These are phyloP conservation scores for Nomia melanderi DNA, from an alignment of 1,140 invertebrate genomes.

Conservation along the genomic window DNA sequence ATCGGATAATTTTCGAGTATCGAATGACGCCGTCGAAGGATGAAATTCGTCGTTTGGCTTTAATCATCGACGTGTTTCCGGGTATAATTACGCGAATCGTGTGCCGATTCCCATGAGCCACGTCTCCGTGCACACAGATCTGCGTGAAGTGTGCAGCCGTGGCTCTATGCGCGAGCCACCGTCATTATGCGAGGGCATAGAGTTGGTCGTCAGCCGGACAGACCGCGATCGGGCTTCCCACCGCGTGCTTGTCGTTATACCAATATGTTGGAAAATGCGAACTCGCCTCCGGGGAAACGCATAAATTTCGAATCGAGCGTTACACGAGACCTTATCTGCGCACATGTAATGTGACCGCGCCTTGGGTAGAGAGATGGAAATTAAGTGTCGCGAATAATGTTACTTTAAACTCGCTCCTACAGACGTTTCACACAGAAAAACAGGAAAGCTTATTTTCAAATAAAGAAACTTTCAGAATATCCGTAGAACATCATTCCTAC, in stretches of 20 bases:
- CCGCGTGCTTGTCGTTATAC: slow-evolving; percentile 38
- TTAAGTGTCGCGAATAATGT: too few relatives aligned
- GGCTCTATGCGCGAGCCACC: not conserved
- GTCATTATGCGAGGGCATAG: slow-evolving; percentile 44
- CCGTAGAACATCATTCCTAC: too few relatives aligned
- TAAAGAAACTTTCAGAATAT: too few relatives aligned
- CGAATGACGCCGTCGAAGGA: not conserved
- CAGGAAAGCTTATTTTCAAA: too few relatives aligned
- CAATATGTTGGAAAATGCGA: slow-evolving; percentile 46
- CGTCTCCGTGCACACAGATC: not conserved
- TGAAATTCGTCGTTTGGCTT: slow-evolving; percentile 40
- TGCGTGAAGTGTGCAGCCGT: not conserved
- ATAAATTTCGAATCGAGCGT: slow-evolving; percentile 41
- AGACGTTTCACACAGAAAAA: too few relatives aligned
- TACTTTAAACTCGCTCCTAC: too few relatives aligned
- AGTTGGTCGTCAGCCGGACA: slow-evolving; percentile 10
- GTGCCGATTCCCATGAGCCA: slow-evolving; percentile 46
- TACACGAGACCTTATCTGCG: not conserved
- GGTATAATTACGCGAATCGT: slow-evolving; percentile 44
- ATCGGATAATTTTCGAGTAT: not conserved
- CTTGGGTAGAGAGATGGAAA: too few relatives aligned
- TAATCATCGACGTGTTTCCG: slow-evolving; percentile 46
- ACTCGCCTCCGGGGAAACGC: not conserved
- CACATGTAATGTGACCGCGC: too few relatives aligned
- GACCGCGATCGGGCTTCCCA: slow-evolving; percentile 19